These are phyloP conservation scores for Antigone vipio DNA, from an alignment of 2,113 vertebrate species.

Conservation along the genomic window DNA sequence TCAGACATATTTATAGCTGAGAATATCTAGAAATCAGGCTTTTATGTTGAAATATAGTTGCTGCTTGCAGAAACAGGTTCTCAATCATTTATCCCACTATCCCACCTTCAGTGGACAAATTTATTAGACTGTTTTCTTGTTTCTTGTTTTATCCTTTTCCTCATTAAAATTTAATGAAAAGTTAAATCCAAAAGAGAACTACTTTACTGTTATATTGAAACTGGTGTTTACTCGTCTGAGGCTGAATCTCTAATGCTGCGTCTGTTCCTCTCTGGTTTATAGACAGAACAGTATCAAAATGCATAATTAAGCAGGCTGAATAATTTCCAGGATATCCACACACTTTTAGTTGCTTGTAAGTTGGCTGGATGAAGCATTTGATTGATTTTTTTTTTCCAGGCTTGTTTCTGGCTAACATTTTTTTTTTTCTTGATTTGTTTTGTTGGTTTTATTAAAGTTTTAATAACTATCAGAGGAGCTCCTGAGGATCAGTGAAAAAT, in stretches of 20 bases:
- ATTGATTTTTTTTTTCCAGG: not conserved
- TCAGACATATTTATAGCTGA: not conserved
- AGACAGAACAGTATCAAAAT: not conserved
- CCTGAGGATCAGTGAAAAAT: not conserved
- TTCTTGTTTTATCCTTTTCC: not conserved
- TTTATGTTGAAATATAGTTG: not conserved
- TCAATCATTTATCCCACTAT: not conserved
- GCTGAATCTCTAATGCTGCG: not conserved
- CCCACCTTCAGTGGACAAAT: not conserved
- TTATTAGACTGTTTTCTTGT: not conserved
- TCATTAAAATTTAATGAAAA: not conserved
- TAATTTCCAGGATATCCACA: not conserved
- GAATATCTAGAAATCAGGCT: not conserved
- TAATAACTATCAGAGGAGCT: not conserved
- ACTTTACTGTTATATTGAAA: not conserved
- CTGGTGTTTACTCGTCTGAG: not conserved
- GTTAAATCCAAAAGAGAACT: not conserved
- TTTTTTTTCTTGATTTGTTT: not conserved
- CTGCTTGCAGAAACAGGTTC: not conserved
- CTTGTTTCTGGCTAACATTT: not conserved
- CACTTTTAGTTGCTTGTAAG: not conserved
- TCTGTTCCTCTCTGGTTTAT: not conserved
- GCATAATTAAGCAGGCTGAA: not conserved
- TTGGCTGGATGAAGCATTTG: not conserved
- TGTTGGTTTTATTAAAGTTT: not conserved